phyloP scores from a whole-genome alignment of 2,888 invertebrate species.

The Agriopis aurantiaria region DNA sequence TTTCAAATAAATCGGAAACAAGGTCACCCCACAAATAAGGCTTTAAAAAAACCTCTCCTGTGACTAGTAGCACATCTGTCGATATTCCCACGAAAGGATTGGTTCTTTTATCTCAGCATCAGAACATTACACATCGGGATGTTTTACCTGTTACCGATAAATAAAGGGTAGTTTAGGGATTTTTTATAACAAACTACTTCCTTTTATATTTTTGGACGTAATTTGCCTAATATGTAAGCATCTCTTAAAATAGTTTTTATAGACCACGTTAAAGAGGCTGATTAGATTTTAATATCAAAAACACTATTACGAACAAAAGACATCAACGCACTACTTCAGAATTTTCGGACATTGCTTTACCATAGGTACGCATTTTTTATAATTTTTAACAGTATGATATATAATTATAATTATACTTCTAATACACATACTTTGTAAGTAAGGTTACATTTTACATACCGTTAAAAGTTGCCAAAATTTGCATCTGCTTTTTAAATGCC shows the following conservation, averaged over 20 bases:
- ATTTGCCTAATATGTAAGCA: constrained; percentile 23
- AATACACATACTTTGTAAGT: no score
- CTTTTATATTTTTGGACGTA: constrained; percentile 15
- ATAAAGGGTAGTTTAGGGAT: constrained; percentile 20
- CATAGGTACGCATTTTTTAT: background rate
- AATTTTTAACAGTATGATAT: no score
- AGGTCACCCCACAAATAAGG: constrained; percentile 56
- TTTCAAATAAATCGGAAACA: constrained; percentile 7
- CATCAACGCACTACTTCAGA: constrained; percentile 52
- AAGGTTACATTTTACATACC: background rate
- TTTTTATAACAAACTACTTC: constrained; percentile 19
- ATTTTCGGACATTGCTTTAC: constrained; percentile 1
- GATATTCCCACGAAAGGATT: constrained; percentile 84
- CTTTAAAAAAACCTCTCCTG: constrained; percentile 71
- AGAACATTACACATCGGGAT: constrained; percentile 28
- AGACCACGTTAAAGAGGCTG: background rate
- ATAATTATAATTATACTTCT: no score
- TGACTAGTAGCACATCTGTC: constrained; percentile 74
- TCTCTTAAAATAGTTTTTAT: background rate
- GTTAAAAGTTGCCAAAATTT: constrained; percentile 45
- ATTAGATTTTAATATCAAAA: background rate
- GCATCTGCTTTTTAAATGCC: constrained; percentile 69
- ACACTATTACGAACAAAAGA: constrained; percentile 43
- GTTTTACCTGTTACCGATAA: constrained; percentile 46
- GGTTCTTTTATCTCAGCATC: constrained; percentile 48